phyloP scores from a whole-genome alignment of 2,888 invertebrate species.

The Diploptera punctata region DNA sequence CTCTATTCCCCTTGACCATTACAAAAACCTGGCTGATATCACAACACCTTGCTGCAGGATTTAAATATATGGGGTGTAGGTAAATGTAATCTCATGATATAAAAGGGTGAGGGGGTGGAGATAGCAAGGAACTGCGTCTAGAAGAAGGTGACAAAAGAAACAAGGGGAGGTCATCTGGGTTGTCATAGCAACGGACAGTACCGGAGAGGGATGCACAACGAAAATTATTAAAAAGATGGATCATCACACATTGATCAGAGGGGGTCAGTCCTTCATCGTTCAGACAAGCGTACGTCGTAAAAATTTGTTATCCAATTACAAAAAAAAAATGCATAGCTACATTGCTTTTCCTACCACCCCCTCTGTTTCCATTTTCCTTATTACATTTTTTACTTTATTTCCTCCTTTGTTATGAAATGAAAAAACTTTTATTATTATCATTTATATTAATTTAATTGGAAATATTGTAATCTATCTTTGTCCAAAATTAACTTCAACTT shows the following conservation, averaged over 20 bases:
- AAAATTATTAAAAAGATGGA: constrained; percentile 37
- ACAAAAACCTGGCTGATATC: not conserved
- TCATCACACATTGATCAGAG: constrained; percentile 27
- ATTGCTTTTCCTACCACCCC: too few relatives aligned
- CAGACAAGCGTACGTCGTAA: not conserved
- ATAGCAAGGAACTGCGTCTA: not conserved
- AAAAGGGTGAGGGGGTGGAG: not conserved
- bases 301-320: constrained; percentile 25
- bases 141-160: constrained; percentile 27
- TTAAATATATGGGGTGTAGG: constrained; percentile 1
- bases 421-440: too few relatives aligned
- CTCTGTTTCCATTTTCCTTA: too few relatives aligned
- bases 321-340: too few relatives aligned
- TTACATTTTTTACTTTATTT: too few relatives aligned
- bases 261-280: not conserved
- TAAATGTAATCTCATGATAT: constrained; percentile 18
- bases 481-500: too few relatives aligned
- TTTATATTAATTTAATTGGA: too few relatives aligned
- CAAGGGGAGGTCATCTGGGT: constrained; percentile 28
- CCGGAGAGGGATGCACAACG: constrained; percentile 10
- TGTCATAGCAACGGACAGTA: constrained; percentile 29
- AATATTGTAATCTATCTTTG: too few relatives aligned
- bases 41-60: not conserved
- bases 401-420: too few relatives aligned
- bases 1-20: not conserved